phyloP scores from a whole-genome alignment of 2,113 vertebrate species.

The Uropsilus gracilis region DNA sequence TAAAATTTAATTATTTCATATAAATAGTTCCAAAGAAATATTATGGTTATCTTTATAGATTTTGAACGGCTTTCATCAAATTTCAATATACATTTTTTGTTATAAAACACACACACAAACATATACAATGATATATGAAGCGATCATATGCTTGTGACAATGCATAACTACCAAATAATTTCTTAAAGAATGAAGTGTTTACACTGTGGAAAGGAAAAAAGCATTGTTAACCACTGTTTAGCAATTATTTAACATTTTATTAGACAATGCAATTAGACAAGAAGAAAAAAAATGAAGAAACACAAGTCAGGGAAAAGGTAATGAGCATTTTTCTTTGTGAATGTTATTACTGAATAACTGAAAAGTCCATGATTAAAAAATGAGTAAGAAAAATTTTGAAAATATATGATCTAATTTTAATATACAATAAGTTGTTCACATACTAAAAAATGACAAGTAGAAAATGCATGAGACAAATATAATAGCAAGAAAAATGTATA shows the following conservation, averaged over 20 bases:
- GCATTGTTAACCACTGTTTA: background rate
- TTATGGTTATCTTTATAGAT: background rate
- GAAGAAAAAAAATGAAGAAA: background rate
- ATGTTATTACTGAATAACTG: background rate
- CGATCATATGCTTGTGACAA: background rate
- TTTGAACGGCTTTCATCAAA: background rate
- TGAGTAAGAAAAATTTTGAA: background rate
- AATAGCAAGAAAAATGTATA: background rate
- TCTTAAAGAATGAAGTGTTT: background rate
- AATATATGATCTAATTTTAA: background rate
- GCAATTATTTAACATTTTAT: background rate
- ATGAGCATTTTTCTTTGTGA: background rate
- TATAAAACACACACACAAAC: background rate
- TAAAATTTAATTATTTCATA: background rate
- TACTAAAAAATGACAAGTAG: background rate
- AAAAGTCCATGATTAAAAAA: background rate
- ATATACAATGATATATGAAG: background rate
- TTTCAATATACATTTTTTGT: background rate
- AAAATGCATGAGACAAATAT: background rate
- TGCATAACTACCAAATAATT: background rate
- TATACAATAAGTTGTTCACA: background rate
- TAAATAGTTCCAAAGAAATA: background rate
- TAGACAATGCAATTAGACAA: background rate
- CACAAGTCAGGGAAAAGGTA: background rate
- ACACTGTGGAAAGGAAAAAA: background rate